Percentiles rank a stretch among this genome's conserved stretches.
These are phyloP conservation scores for Ophiothrix spiculata DNA, from an alignment of 35 echinoderm and acorn worm species.

Conservation along the genomic window DNA sequence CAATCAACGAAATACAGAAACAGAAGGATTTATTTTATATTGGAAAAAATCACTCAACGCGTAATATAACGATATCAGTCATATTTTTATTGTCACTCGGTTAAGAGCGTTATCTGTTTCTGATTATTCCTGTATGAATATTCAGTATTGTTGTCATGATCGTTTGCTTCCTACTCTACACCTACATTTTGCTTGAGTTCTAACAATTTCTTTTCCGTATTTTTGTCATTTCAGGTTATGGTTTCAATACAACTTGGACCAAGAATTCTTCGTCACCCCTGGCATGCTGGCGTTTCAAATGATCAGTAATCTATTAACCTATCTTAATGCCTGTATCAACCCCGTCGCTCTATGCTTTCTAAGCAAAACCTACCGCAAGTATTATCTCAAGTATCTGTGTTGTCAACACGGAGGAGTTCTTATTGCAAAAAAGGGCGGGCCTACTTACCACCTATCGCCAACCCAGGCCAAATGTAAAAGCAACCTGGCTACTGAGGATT, in stretches of 20 bases:
- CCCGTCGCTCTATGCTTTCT: slow-evolving; percentile 84
- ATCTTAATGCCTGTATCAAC: slow-evolving; percentile 79
- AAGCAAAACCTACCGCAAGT: slow-evolving; percentile 75
- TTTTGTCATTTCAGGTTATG: slow-evolving; percentile 45
- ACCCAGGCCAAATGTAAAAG: slow-evolving; percentile 3
- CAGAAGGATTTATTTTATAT: too few relatives aligned
- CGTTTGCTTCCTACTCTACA: too few relatives aligned
- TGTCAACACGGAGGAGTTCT: slow-evolving; percentile 10
- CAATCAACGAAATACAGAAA: too few relatives aligned
- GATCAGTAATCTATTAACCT: slow-evolving; percentile 33
- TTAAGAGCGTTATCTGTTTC: too few relatives aligned
- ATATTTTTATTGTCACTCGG: too few relatives aligned
- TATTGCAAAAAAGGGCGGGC: too few relatives aligned
- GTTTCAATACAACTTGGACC: slow-evolving; percentile 44
- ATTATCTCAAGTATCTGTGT: slow-evolving; percentile 72
- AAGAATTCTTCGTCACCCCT: slow-evolving; percentile 1
- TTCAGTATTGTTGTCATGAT: too few relatives aligned
- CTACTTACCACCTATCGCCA: slow-evolving; percentile 43
- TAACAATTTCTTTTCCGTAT: slow-evolving; percentile 27
- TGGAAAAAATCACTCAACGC: too few relatives aligned
- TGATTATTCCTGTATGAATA: too few relatives aligned
- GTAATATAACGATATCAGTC: too few relatives aligned
- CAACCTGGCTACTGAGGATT: slow-evolving; percentile 46
- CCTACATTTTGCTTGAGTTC: too few relatives aligned
- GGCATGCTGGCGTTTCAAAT: slow-evolving; percentile 57